Conservation (phyloP, 2,113 vertebrate species). For the Passerina amoena region DNA sequence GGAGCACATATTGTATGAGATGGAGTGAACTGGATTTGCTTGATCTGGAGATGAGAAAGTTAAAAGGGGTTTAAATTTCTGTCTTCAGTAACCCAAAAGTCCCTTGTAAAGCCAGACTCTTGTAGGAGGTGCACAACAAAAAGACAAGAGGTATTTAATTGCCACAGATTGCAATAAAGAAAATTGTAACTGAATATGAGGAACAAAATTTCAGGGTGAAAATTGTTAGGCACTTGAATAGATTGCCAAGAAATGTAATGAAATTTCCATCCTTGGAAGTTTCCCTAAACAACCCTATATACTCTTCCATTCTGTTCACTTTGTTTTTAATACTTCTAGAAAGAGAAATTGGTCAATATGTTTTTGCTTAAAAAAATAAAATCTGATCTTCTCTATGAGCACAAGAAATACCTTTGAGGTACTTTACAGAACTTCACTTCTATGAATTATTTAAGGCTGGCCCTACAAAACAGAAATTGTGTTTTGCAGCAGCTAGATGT, state of each 20-base stretch:
- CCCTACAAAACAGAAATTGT: neutral
- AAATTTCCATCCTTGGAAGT: neutral
- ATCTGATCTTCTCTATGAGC: neutral
- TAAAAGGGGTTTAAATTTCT: neutral
- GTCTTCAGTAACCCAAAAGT: neutral
- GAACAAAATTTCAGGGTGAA: neutral
- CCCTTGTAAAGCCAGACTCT: neutral
- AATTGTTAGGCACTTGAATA: neutral
- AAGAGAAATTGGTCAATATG: neutral
- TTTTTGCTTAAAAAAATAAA: neutral
- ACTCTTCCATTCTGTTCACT: neutral
- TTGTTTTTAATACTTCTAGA: neutral
- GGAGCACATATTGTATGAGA: neutral
- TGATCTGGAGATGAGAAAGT: neutral
- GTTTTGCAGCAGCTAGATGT: neutral
- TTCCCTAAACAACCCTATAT: neutral
- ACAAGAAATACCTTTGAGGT: neutral
- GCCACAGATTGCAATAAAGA: neutral
- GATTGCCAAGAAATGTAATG: neutral
- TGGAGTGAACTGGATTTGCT: neutral
- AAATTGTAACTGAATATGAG: neutral
- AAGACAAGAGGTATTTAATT: neutral
- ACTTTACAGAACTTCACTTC: neutral
- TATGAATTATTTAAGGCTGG: neutral
- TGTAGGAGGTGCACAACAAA: neutral